Evolutionary conservation across 1,140 invertebrate species (phyloP).

Genomic region (Halictus rubicundus): DNA sequence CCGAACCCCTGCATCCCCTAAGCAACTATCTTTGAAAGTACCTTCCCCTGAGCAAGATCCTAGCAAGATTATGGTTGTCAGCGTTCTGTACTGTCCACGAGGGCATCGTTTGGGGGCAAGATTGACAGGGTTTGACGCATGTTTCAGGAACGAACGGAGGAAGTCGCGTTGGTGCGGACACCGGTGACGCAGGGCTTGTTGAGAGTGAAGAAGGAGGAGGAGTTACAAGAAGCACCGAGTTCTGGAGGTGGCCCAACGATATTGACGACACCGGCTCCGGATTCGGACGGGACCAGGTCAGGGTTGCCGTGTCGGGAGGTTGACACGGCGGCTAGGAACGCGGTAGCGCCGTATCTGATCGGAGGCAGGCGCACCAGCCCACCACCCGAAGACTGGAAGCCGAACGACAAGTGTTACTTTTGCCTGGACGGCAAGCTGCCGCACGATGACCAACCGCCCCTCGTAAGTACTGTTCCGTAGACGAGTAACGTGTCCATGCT

Average conservation of each 20-base stretch:
- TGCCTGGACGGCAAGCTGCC: slow-evolving; percentile 90
- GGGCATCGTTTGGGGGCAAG: no score
- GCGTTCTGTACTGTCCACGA: no score
- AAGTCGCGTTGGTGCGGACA: slow-evolving; percentile 72
- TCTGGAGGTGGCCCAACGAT: slow-evolving; percentile 61
- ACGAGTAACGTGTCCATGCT: slow-evolving; percentile 4
- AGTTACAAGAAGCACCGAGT: slow-evolving; percentile 74
- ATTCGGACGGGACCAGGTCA: slow-evolving; percentile 69
- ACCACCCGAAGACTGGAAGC: slow-evolving; percentile 89
- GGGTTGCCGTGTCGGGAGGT: slow-evolving; percentile 66
- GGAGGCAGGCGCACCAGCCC: slow-evolving; percentile 77
- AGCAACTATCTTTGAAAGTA: no score
- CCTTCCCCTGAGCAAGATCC: no score
- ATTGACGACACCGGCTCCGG: slow-evolving; percentile 55
- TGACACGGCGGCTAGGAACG: slow-evolving; percentile 50
- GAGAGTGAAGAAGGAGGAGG: slow-evolving; percentile 79
- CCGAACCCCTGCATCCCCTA: no score
- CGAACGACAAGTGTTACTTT: slow-evolving; percentile 92
- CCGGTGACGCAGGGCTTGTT: slow-evolving; percentile 76
- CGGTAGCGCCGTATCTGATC: slow-evolving; percentile 61
- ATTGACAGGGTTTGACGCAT: no score
- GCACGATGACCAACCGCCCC: slow-evolving; percentile 82
- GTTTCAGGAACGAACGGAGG: slow-evolving; percentile 71
- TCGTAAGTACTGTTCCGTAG: slow-evolving; percentile 77
- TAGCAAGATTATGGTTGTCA: no score